A percentile compares a stretch with the other conserved stretches of the same genome.
Evolutionary conservation across 2,113 vertebrate genomes (phyloP).

Genomic region (Cinclus cinclus): DNA sequence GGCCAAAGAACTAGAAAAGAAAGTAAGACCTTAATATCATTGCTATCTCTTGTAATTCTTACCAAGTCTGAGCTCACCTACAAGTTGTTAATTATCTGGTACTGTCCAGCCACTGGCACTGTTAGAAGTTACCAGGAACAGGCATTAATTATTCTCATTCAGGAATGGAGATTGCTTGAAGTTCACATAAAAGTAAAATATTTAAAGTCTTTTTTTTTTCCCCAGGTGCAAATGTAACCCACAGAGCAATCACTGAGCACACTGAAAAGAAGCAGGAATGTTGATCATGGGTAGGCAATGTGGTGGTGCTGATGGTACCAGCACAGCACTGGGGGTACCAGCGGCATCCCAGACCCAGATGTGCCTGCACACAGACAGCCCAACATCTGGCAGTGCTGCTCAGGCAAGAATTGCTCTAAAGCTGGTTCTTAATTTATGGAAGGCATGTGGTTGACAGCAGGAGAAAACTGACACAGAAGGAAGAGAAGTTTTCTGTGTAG

Average conservation of each 20-base stretch:
- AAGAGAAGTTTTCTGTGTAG: background rate
- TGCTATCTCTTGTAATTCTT: background rate
- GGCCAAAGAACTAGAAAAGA: conserved; percentile 89
- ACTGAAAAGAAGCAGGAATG: background rate
- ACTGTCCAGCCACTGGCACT: background rate
- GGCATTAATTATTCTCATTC: background rate
- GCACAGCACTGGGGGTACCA: background rate
- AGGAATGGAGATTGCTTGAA: background rate
- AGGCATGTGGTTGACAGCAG: background rate
- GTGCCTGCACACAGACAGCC: background rate
- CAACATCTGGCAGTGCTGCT: background rate
- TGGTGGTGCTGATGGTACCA: background rate
- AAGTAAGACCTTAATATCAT: conserved; percentile 46
- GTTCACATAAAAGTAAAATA: background rate
- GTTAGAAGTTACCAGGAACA: background rate
- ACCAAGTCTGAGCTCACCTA: conserved; percentile 1
- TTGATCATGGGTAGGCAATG: rapidly evolving
- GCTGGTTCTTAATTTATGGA: background rate
- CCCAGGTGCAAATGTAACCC: background rate
- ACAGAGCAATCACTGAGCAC: background rate
- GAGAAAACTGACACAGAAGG: background rate
- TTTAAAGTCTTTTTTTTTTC: background rate
- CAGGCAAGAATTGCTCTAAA: background rate
- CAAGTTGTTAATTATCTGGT: background rate
- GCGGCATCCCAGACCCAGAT: background rate